Base-by-base conservation (phyloP, 2,888 invertebrate genomes). In the Tolmerus cingulatus region DNA sequence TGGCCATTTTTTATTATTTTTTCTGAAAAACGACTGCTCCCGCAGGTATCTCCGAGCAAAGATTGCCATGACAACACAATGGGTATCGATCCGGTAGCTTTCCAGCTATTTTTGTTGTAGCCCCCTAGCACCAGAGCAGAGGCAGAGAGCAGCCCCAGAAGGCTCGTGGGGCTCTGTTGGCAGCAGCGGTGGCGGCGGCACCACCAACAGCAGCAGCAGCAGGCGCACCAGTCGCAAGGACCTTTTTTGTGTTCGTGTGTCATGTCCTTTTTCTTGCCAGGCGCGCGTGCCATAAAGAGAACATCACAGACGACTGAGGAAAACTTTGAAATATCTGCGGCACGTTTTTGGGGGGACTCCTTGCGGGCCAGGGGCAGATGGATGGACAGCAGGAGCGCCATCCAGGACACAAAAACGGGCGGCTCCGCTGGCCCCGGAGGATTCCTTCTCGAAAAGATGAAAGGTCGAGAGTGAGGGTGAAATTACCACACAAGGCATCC, bases 81-180 rank as follows among this genome's bases (percentile, higher is more conserved):
- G 76, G 40, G 19, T 76, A 76, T 76, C 76, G 76, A 76, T 76
- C 76, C 76, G 19, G 76, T 40, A 76, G 34, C 37, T 19, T 76
- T 76, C 76, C 76, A 76, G 37, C 76, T 76, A 76, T 76, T 76
- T 76, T 76, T 76, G 76, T 76, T 76, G 37, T 30, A 37, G 76
- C 40, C 40, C 19, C 34, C 51, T 51, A 51, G 51, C n/a, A 51
- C 76, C 76, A 14, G 7, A 34, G 76, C 76, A 76, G 76, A 14
- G 14, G 34, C 34, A 76, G 34, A 46, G 43, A 46, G 43, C 14
- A 46, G 43, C 43, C 43, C 43, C 37, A 76, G 76, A 37, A 37
- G 76, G 37, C 66, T 66, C 9, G 66, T 66, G 66, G 19, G 23
- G 27, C 55, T 19, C 19, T 19, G 66, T 12, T 66, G 23, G 66